phyloP scores from a whole-genome alignment of 2,888 invertebrate genomes.

The Plemyria rubiginata region DNA sequence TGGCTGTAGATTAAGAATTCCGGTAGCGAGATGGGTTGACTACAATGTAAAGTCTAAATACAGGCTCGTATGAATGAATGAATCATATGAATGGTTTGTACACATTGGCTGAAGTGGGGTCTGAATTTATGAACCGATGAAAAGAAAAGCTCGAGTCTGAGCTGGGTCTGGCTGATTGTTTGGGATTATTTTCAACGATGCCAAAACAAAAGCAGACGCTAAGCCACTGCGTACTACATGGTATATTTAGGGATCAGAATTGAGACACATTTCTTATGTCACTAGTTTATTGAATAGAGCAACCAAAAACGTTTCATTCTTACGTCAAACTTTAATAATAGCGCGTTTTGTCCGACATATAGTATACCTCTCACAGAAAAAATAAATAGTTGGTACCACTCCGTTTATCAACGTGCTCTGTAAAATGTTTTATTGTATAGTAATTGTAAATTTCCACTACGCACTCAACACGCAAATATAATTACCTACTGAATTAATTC shows the following conservation, averaged over 20 bases:
- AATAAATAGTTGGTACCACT: background rate
- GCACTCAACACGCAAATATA: background rate
- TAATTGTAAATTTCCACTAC: background rate
- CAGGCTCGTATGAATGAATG: no score
- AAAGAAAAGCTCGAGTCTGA: no score
- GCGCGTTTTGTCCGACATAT: no score
- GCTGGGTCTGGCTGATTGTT: no score
- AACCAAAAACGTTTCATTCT: background rate
- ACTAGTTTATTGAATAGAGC: no score
- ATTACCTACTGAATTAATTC: constrained; percentile 13
- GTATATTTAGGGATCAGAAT: no score
- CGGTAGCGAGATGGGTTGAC: background rate
- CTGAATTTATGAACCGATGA: background rate
- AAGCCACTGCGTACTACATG: no score
- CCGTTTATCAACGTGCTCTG: background rate
- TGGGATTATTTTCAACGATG: no score
- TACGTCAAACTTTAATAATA: background rate
- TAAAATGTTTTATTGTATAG: background rate
- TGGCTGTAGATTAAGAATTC: no score
- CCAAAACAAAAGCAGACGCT: no score
- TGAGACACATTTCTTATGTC: no score
- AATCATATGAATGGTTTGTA: background rate
- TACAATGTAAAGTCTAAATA: background rate
- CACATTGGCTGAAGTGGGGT: background rate
- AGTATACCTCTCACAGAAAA: no score